Percentiles rank a stretch among this genome's conserved stretches.
Conservation (phyloP, 2,113 vertebrate species). For the Orycteropus afer region DNA sequence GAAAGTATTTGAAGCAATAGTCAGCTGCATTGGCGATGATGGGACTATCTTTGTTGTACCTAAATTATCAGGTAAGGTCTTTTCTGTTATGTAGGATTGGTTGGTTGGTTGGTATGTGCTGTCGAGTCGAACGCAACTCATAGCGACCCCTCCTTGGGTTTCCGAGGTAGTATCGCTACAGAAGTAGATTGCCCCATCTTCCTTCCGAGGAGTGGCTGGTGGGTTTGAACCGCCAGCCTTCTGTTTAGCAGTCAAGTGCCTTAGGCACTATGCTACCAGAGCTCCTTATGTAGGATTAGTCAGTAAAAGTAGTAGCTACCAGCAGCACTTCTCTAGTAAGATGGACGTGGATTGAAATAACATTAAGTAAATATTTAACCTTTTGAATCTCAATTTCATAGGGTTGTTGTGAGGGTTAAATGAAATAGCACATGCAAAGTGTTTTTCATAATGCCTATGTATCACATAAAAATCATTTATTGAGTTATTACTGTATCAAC, state of each 20-base stretch:
- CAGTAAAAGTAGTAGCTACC: neutral
- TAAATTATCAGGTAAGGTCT: conserved; percentile 84
- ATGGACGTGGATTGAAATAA: neutral
- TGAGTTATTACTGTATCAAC: neutral
- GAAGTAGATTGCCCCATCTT: no score
- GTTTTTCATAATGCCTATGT: conserved; percentile 20
- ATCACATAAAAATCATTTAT: neutral
- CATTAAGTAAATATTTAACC: neutral
- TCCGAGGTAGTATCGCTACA: no score
- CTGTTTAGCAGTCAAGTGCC: no score
- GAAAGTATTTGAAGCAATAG: conserved; percentile 83
- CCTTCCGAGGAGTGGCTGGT: no score
- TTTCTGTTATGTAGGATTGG: neutral
- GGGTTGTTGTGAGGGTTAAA: neutral
- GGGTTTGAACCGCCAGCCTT: no score
- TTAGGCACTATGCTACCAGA: no score
- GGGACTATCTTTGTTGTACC: conserved; percentile 92
- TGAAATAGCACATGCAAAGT: neutral
- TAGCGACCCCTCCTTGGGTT: no score
- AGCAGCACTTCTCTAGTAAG: conserved; percentile 2
- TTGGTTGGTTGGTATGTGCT: no score
- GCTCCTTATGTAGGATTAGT: conserved; percentile 3
- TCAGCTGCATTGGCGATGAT: conserved; percentile 90
- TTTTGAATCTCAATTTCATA: conserved; percentile 24
- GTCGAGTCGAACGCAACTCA: no score